Base-by-base conservation (phyloP, 2,797 vertebrate genomes). In the Pristis pectinata region DNA sequence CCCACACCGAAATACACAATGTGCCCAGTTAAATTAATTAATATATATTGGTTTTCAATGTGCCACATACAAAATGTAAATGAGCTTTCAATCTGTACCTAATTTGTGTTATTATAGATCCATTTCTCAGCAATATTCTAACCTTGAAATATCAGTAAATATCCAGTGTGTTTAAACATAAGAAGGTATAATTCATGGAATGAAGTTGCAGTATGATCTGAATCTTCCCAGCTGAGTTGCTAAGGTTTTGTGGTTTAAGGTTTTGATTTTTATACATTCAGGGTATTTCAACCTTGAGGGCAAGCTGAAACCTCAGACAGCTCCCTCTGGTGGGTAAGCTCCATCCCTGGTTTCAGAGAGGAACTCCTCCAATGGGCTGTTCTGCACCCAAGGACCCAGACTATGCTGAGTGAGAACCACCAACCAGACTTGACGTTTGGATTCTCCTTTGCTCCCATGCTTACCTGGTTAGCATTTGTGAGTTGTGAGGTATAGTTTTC, bases 271-370 rank as follows among this genome's bases (percentile, higher is more conserved):
- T 56, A 27, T 11, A 11, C 82, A 27, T 30, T 6, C 1, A 34
- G 8, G 41, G 13, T 1, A 53, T n/a, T 7, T 59, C 4, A 59
- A 59, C 11, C 83, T 92, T 44, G 74, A 2, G 70, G 89, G 61
- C 64, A 59, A 92, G 37, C 19, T 7, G 44, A 4, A 82, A 82
- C 22, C 80, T 82, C 41, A 0, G 37, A 17, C 61, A 44, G 17
- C 89, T 67, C 89, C 89, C 89, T 67, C 89, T 92, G 34, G 59
- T 92, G 89, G 89, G 64, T 70, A 41, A 67, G 92, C 34, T 9
- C 0, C n/a, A 10, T 6, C 24, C 27, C 34, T 67, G 89, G 8
- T 59, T 87, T 67, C 19, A 87, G 24, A 56, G 59, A 41, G 0
- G 9, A 24, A 49, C 17, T 22, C 27, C 27, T 74, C 10, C 5